Base-by-base conservation (phyloP, 2,888 invertebrate species). In the Thyatira batis region DNA sequence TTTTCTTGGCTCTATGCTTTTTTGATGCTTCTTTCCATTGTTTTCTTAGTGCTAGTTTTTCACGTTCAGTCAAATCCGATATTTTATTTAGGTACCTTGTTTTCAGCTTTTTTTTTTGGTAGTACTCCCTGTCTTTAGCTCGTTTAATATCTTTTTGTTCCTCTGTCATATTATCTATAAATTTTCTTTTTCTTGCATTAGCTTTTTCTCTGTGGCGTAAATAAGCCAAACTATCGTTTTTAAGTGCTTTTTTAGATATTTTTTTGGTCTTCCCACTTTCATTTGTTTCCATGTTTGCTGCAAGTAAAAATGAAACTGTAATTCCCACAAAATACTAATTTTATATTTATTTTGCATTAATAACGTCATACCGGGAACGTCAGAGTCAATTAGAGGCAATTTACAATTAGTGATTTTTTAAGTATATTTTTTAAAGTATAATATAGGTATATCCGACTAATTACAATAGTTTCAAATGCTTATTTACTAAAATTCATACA, bases 131-230 rank as follows among this genome's bases (percentile, higher is more conserved):
- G 45, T 65, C 63, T 45, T 70, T 73, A 13, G 59, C 61, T 25
- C 52, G 54, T 55, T 66, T 73, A 0, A 65, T 52, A 51, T 71
- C 66, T 45, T 13, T 68, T 30, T 73, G 57, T 54, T 73, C 66
- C 1, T 58, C 52, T 3, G 71, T 72, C 58, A 67, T 55, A 4
- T 65, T 71, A 49, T 65, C 59, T 39, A 73, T 61, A 53, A 65
- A 73, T 11, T 44, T 67, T 43, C 58, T 58, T 62, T 73, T 76
- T 45, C 66, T 66, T 23, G 61, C 67, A 52, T 67, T 67, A 0
- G 67, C 66, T 43, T 60, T 65, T 57, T 67, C 59, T 48, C 65
- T 64, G 44, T 65, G 62, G 33, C 52, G 55, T 28, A 66, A 55
- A 53, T 73, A 72, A 50, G 69, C 55, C 6, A 51, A n/a, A 11